These are phyloP conservation scores for Dromococcyx pavoninus DNA, from an alignment of 2,797 vertebrate genomes.

Conservation along the genomic window DNA sequence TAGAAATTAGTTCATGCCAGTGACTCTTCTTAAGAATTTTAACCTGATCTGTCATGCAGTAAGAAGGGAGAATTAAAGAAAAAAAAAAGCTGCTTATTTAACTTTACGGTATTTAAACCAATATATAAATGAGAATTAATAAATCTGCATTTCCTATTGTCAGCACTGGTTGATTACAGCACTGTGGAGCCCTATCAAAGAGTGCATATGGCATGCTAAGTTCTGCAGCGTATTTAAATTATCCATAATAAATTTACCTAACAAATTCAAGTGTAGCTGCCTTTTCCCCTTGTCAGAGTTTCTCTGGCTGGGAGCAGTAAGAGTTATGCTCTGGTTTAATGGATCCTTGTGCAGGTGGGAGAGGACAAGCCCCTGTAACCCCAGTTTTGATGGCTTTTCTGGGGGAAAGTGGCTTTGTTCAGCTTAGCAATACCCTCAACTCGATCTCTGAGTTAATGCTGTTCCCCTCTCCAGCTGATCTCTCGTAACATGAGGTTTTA, in stretches of 20 bases:
- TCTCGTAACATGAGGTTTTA: neutral
- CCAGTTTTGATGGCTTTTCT: neutral
- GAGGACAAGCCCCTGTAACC: neutral
- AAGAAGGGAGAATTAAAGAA: conserved; percentile 15
- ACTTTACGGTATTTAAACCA: conserved; percentile 40
- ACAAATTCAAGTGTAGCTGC: conserved; percentile 28
- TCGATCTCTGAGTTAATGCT: neutral
- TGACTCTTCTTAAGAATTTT: conserved; percentile 25
- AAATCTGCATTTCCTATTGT: conserved; percentile 53
- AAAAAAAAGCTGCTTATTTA: conserved; percentile 38
- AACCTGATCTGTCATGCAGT: conserved; percentile 25
- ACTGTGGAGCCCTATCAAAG: conserved; percentile 37
- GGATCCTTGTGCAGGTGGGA: neutral
- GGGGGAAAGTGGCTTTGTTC: neutral
- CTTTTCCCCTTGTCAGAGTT: neutral
- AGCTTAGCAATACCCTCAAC: neutral
- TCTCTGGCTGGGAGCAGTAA: neutral
- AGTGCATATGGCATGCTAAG: neutral
- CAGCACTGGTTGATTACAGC: conserved; percentile 42
- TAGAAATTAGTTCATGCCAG: neutral
- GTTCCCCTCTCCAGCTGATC: neutral
- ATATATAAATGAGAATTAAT: conserved; percentile 49
- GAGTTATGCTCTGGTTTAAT: neutral
- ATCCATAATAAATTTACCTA: conserved; percentile 49
- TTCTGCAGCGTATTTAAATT: conserved; percentile 50